Base-by-base conservation (phyloP, 2,888 invertebrate species). In the Dynastes hyllus region DNA sequence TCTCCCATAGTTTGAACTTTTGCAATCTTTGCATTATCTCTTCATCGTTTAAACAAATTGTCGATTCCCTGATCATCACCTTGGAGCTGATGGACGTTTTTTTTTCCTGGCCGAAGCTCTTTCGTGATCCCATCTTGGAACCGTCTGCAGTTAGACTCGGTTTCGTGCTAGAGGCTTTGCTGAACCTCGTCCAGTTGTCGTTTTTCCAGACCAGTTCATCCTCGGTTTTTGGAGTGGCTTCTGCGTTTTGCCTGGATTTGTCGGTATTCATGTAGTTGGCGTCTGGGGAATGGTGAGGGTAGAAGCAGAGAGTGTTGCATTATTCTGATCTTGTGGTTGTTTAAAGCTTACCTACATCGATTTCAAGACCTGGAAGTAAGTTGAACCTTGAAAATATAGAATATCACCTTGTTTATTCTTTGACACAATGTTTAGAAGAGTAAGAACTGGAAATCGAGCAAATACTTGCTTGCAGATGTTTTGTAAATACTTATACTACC, bases 1-100 rank as follows among this genome's bases (percentile, higher is more conserved):
- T 82, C 78, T 87, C 86, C 86, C 86, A 87, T 13, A 87, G 37
- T 75, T 87, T 85, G 65, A 86, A 87, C 32, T 86, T 81, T 3
- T 82, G 80, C 81, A 84, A 80, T 29, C 81, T 80, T 58, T 83
- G 80, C 27, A 83, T 63, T 29, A 82, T 73, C 40, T 69, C 61
- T 13, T 78, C 77, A 58, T 80, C 55, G 5, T 50, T 50, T 3
- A 76, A 13, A 51, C 22, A 11, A 6, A 29, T 8, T 1, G 29
- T 22, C 2, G 69, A 50, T 1, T 6, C 2, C 73, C 69, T 65
- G 11, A n/a, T 58, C 50, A 13, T 58, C 29, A 55, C 58, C 75
- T 67, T 32, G 0, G 65, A 77, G 37, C 16, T 51, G 22, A 27
- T 37, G 6, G 22, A 6, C 2, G 29, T 51, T 27, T 51, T 69